Base-by-base conservation (phyloP, 2,888 invertebrate species). In the Acanthosepion esculentum region DNA sequence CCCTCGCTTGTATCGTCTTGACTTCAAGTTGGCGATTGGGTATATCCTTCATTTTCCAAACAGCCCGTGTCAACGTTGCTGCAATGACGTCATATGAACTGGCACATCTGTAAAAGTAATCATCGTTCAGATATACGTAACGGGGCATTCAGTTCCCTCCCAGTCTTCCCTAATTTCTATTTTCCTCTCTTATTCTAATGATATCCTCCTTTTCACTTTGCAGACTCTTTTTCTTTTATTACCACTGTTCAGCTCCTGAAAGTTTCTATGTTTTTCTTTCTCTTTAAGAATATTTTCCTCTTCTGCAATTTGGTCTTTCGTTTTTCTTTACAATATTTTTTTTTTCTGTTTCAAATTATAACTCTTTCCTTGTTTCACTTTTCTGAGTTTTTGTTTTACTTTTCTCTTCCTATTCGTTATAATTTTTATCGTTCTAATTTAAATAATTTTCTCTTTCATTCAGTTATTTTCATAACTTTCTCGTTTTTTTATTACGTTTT, bases 71-170 rank as follows among this genome's bases (percentile, higher is more conserved):
- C 78, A 78, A 33, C 78, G 78, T n/a, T 78, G 33, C 78, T 78
- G 78, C 78, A 78, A 78, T 78, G 78, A 78, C 78, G 78, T 78
- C 78, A 78, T 33, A 78, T 12, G 78, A 78, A 78, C 78, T 78
- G 78, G 78, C n/a, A 78, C 78, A 78, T 78, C 78, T 78, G 78
- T 33, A 78, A 78, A 78, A 78, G 78, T 33, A 78, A 78, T 78
- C n/a, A 78, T 78, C 78, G 78, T 78, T 78, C 78, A 78, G 15
- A 78, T 78, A 78, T n/a, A 78, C 78, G 78, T 78, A 78, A 78
- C 78, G 78, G 78, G n/a, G 78, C 78, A 78, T 33, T 33, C 78
- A 78, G 78, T 78, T 78, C n/a, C 78, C 78, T n/a, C 78, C n/a
- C n/a, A 20, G 3, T 20, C 20, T 20, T 23, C 23, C 20, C 59